Evolutionary conservation across 2,113 vertebrate genomes (phyloP), one percentile per base, ranked within the genome.

Genomic region (Vulpes vulpes): DNA sequence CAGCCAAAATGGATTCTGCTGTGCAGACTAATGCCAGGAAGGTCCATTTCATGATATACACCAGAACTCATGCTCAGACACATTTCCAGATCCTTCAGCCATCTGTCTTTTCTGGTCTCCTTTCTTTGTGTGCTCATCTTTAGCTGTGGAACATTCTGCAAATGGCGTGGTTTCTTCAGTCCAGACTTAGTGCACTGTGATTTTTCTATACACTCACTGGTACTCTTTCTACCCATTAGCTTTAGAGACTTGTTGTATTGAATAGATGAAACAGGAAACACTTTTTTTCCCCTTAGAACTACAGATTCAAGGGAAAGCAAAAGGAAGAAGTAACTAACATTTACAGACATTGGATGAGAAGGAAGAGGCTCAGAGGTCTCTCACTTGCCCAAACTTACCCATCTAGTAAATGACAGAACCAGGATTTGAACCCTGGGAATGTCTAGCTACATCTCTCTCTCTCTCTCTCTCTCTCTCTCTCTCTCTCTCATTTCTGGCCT

Each of bases 391-490:
- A 55, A 0, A 16, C 19, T 64, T 38, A 55, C 23, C n/a, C 53
- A 15, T 2, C 5, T 49, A 17, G 35, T 53, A 55, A 11, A 53
- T 35, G 10, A 76, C 5, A 53, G 30, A 67, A 38, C 3, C 80
- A n/a, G 20, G 19, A n/a, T 51, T 22, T 83, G 55, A 79, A 82
- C 43, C 27, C 25, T 15, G 12, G 55, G 35, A 17, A 20, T 51
- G 64, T 65, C 74, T 57, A 30, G 81, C 32, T 19, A 9, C 11
- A 35, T 15, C 3, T 27, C 30, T n/a, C 30, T 32, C 0, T 32
- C 0, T 51, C 9, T 57, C 12, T 23, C 2, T 15, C 1, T 14
- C 17, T 1, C 7, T 49, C 49, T 57, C 2, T 25, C 4, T 51
- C 14, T 80, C 25, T 38, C 32, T 43, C 2, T 23, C 9, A 19